Evolutionary conservation across 2,797 vertebrate genomes (phyloP).

Genomic region (Nasua narica): DNA sequence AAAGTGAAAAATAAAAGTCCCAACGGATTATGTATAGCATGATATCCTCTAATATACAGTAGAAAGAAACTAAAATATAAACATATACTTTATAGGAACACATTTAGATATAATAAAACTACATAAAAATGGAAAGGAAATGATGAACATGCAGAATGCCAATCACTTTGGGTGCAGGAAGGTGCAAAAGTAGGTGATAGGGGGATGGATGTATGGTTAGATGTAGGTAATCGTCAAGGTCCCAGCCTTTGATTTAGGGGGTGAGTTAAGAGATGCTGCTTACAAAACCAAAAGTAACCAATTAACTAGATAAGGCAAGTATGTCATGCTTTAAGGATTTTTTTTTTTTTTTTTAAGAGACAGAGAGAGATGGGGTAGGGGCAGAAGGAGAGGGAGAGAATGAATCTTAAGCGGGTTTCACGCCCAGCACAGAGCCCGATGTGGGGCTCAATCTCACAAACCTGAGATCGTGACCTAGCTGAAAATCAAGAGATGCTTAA

Average conservation of each 20-base stretch:
- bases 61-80: conserved; percentile 9
- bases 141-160: not conserved
- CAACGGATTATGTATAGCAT: not conserved
- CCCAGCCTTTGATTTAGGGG: not conserved
- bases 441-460: not conserved
- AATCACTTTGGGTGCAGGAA: not conserved
- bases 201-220: not conserved
- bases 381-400: not conserved
- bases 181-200: not conserved
- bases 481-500: not conserved
- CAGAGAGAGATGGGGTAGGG: too few species aligned
- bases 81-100: not conserved
- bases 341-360: not conserved
- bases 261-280: not conserved
- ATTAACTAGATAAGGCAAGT: conserved; percentile 15
- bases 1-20: conserved; percentile 15
- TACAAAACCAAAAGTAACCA: conserved; percentile 10
- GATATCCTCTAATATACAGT: not conserved
- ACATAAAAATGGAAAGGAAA: not conserved
- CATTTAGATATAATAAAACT: not conserved
- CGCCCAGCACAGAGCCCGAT: not conserved
- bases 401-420: not conserved
- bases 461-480: not conserved
- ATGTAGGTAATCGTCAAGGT: not conserved
- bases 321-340: not conserved